These are phyloP conservation scores for Siderastrea siderea DNA, from an alignment of 92 coral and sea anemone genomes.

Conservation along the genomic window DNA sequence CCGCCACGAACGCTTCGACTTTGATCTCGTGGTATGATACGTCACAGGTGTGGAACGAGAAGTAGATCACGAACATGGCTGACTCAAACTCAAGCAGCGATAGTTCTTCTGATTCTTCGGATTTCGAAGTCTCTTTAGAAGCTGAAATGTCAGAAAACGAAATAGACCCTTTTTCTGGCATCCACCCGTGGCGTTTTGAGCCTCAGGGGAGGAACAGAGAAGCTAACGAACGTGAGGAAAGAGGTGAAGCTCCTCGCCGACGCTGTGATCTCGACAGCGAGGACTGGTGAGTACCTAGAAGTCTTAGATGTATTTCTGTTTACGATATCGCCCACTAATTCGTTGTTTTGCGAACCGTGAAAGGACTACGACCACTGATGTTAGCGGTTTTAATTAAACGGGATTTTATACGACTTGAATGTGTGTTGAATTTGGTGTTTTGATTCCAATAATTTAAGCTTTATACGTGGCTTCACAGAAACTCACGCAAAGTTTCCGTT, in stretches of 20 bases:
- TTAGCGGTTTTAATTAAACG: too few relatives aligned
- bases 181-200: not conserved
- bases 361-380: too few relatives aligned
- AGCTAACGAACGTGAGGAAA: not conserved
- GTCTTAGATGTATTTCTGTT: too few relatives aligned
- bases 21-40: slow-evolving; percentile 4
- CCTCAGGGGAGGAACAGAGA: not conserved
- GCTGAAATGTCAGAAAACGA: not conserved
- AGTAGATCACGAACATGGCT: not conserved
- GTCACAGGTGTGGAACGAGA: slow-evolving; percentile 8
- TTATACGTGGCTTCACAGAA: too few relatives aligned
- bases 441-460: too few relatives aligned
- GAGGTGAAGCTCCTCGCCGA: not conserved
- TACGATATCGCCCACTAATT: too few relatives aligned
- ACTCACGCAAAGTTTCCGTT: too few relatives aligned
- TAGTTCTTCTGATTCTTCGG: not conserved
- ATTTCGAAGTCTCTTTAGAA: not conserved
- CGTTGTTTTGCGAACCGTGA: too few relatives aligned
- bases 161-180: not conserved
- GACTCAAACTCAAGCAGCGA: not conserved
- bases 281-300: not conserved
- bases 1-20: slow-evolving; percentile 1
- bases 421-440: too few relatives aligned
- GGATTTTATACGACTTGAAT: too few relatives aligned
- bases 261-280: slow-evolving; percentile 9